Percentiles rank a stretch among this genome's conserved stretches.
Evolutionary conservation across 2,113 vertebrate species (phyloP).

Genomic region (Petrocephalus zakoni): DNA sequence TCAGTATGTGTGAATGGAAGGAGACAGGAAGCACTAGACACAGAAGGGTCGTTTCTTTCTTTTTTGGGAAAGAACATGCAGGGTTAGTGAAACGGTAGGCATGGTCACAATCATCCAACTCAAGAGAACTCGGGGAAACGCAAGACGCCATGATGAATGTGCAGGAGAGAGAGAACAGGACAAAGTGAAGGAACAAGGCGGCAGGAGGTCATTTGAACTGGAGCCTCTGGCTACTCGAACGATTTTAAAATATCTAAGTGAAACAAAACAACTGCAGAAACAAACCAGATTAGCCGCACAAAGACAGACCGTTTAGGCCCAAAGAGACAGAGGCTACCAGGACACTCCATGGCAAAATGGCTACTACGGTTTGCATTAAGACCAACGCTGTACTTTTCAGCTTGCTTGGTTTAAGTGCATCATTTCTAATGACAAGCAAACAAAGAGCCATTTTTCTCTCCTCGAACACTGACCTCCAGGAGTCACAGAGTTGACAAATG

Average conservation of each 20-base stretch:
- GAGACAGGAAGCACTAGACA: slow-evolving; percentile 83
- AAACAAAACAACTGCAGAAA: not conserved
- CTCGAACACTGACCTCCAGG: not conserved
- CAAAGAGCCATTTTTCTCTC: not conserved
- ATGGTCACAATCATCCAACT: slow-evolving; percentile 31
- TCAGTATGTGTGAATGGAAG: slow-evolving; percentile 89
- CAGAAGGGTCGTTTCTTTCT: slow-evolving; percentile 64
- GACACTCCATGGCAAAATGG: slow-evolving; percentile 9
- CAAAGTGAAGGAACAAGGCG: slow-evolving; percentile 43
- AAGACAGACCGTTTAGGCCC: not conserved
- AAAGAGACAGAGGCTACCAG: not conserved
- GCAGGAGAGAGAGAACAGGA: slow-evolving; percentile 42
- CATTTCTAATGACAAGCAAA: slow-evolving; percentile 18
- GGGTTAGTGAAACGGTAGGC: slow-evolving; percentile 73
- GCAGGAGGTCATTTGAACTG: not conserved
- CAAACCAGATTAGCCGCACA: not conserved
- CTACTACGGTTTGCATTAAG: slow-evolving; percentile 10
- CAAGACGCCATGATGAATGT: too few relatives aligned
- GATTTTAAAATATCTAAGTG: not conserved
- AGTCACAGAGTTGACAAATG: not conserved
- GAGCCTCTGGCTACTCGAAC: not conserved
- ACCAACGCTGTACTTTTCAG: not conserved
- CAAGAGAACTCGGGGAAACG: not conserved
- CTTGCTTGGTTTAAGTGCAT: not conserved
- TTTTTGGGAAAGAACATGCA: slow-evolving; percentile 71